These are phyloP conservation scores for Eucera pruinosa DNA, from an alignment of 2,888 invertebrate genomes.

Conservation along the genomic window DNA sequence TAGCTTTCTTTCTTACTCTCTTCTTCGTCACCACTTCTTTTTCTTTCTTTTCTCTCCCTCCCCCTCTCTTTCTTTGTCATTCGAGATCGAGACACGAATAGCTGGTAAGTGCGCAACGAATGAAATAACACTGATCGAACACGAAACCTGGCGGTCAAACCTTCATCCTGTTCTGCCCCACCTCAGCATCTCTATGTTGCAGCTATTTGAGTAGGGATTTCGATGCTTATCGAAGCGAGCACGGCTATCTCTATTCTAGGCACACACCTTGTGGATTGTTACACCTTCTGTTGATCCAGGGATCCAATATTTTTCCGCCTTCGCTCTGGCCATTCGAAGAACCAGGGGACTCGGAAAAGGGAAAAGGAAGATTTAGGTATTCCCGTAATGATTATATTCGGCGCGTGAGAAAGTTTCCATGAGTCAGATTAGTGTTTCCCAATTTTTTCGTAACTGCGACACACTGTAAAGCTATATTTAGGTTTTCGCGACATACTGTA, in stretches of 20 bases:
- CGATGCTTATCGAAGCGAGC: slow-evolving; percentile 57
- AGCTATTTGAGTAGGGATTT: slow-evolving; percentile 53
- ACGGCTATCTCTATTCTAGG: slow-evolving; percentile 30
- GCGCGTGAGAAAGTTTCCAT: too few species aligned
- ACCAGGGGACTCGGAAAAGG: too few species aligned
- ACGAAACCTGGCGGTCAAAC: slow-evolving; percentile 58
- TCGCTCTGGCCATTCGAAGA: not conserved
- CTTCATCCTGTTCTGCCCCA: slow-evolving; percentile 55
- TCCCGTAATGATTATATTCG: too few species aligned
- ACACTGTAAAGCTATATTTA: too few species aligned
- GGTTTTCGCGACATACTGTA: too few species aligned
- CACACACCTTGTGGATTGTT: slow-evolving; percentile 29
- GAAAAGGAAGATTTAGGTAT: too few species aligned
- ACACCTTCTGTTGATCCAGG: not conserved
- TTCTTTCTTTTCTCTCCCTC: not conserved
- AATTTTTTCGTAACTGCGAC: too few species aligned
- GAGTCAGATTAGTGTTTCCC: too few species aligned
- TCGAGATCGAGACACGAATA: not conserved
- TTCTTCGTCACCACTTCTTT: not conserved
- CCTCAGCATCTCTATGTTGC: slow-evolving; percentile 44
- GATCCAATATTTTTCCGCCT: not conserved
- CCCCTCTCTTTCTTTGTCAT: too few species aligned
- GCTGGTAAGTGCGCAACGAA: slow-evolving; percentile 49
- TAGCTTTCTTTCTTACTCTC: not conserved
- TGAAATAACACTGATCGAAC: slow-evolving; percentile 65